Evolutionary conservation across 1,140 invertebrate species (phyloP), one percentile per base, ranked within the genome.

Genomic region (Microplitis mediator): DNA sequence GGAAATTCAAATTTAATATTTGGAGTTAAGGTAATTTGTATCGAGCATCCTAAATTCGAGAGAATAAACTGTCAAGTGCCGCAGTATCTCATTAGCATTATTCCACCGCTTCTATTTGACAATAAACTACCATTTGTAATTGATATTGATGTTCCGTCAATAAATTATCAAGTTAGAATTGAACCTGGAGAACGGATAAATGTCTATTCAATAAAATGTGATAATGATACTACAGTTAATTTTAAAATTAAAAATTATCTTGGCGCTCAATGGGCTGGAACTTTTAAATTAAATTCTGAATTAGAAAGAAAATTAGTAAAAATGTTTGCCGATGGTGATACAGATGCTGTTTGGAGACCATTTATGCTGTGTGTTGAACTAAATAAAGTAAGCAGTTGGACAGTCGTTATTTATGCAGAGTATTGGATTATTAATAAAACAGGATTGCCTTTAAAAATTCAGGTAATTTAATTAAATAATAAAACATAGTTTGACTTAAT

Each of bases 341-440:
- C 89, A 2, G 92, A 92, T 52, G 90, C 89, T 58, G 89, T 90
- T 68, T 92, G 92, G 63, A 13, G 71, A 78, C 88, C 92, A 76
- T 87, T 94, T 71, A 87, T 90, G 39, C 81, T 95, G 4, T 91
- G 90, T 76, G 89, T 94, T 13, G 90, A 91, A 79, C 83, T 93
- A 9, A 89, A 90, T 23, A 87, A 89, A 67, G 86, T 86, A n/a
- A 88, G 88, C 69, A 90, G 89, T 72, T 90, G 90, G 82, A 88
- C 92, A 66, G 81, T 95, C 45, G 90, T 91, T 72, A 85, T 97
- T 51, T 94, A 94, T 81, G 90, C 93, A 11, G 94, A 95, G 3
- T 96, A 96, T 84, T 97, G 96, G 96, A 92, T 97, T 81, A 91
- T 97, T 54, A 97, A 97, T 85, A 96, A 96, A 84, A 95, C 95